These are phyloP conservation scores for Kryptolebias ocellatus DNA, from an alignment of 2,797 vertebrate genomes.

Conservation along the genomic window DNA sequence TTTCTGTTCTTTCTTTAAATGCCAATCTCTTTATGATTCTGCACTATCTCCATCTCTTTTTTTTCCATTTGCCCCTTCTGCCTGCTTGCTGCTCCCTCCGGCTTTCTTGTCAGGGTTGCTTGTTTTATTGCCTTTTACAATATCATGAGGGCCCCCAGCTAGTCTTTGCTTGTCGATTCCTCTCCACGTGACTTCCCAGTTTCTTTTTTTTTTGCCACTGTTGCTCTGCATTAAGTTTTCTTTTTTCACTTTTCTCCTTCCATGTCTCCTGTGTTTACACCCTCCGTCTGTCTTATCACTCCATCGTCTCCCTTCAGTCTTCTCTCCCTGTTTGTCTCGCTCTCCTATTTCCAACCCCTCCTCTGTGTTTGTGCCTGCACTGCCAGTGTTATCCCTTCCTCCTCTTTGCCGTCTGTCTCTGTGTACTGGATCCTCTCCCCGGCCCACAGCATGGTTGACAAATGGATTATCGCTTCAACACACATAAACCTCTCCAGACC, in stretches of 20 bases:
- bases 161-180: slow-evolving; percentile 25
- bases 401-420: slow-evolving; percentile 70
- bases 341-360: slow-evolving; percentile 46
- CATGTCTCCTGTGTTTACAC: slow-evolving; percentile 54
- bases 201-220: slow-evolving; percentile 34
- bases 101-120: slow-evolving; percentile 51
- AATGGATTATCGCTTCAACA: slow-evolving; percentile 61
- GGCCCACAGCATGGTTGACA: slow-evolving; percentile 67
- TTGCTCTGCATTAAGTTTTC: slow-evolving; percentile 13
- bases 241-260: slow-evolving; percentile 8
- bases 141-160: slow-evolving; percentile 50
- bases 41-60: slow-evolving; percentile 27
- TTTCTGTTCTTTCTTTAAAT: slow-evolving; percentile 8
- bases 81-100: slow-evolving; percentile 22
- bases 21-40: slow-evolving; percentile 27
- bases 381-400: slow-evolving; percentile 65
- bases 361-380: slow-evolving; percentile 60
- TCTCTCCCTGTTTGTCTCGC: slow-evolving; percentile 58
- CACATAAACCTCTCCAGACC: slow-evolving; percentile 52
- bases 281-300: slow-evolving; percentile 69
- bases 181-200: slow-evolving; percentile 27
- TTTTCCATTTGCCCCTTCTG: slow-evolving; percentile 43
- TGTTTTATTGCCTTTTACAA: slow-evolving; percentile 61
- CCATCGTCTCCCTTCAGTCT: slow-evolving; percentile 51
- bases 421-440: slow-evolving; percentile 63